A percentile compares a stretch with the other conserved stretches of the same genome.
Evolutionary conservation across 2,888 invertebrate species (phyloP).

Genomic region (Timema podura): DNA sequence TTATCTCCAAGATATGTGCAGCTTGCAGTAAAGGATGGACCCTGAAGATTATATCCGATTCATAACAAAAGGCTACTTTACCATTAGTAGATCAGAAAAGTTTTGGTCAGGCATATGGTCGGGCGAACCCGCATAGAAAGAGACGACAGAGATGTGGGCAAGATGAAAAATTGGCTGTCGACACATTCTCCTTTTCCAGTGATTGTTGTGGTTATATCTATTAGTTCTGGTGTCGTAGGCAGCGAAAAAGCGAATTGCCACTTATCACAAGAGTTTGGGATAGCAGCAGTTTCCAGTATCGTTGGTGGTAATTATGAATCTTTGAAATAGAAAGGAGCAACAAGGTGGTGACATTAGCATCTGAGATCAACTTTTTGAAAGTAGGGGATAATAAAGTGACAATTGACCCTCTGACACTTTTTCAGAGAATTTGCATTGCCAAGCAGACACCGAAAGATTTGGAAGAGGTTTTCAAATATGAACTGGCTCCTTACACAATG

Average conservation of each 20-base stretch:
- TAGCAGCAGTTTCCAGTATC: slow-evolving; percentile 23
- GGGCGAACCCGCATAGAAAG: background rate
- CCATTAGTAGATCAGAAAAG: no score
- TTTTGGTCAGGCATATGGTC: no score
- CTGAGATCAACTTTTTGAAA: background rate
- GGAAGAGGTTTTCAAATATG: background rate
- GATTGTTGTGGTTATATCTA: slow-evolving; percentile 9
- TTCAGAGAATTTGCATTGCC: slow-evolving; percentile 8
- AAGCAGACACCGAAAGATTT: background rate
- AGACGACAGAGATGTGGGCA: slow-evolving; percentile 10
- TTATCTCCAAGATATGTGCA: no score
- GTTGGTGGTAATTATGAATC: slow-evolving; percentile 25
- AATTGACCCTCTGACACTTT: background rate
- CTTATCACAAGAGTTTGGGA: slow-evolving; percentile 28
- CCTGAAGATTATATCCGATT: no score
- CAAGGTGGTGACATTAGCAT: slow-evolving; percentile 7
- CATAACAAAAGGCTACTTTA: no score
- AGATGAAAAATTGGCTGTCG: background rate
- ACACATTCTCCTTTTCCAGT: slow-evolving; percentile 1
- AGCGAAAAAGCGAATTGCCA: slow-evolving; percentile 32
- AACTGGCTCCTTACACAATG: background rate
- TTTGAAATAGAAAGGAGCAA: slow-evolving; percentile 30
- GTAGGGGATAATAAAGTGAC: background rate
- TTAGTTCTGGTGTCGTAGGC: slow-evolving; percentile 28
- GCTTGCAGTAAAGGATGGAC: no score